Conservation (phyloP, 2,113 vertebrate genomes). For the Elaphurus davidianus region DNA sequence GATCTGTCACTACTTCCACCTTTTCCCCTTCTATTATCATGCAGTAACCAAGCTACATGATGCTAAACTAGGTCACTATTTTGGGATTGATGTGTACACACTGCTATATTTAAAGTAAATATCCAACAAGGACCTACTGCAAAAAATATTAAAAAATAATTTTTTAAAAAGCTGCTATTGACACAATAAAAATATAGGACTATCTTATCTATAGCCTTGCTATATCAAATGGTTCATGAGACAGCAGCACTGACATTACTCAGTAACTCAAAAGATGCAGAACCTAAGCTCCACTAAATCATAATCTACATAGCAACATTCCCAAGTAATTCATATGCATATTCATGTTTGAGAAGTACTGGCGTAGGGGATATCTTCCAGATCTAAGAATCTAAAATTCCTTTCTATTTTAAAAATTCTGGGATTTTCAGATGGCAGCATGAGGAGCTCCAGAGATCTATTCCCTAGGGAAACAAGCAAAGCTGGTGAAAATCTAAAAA, state of each 20-base stretch:
- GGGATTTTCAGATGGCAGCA: neutral
- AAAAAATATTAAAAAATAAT: neutral
- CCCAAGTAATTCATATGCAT: neutral
- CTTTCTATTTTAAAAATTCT: constrained; percentile 21
- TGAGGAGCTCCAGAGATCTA: neutral
- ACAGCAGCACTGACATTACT: neutral
- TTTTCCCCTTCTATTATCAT: neutral
- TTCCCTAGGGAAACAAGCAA: neutral
- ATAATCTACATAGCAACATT: neutral
- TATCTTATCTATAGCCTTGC: neutral
- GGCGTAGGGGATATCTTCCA: neutral
- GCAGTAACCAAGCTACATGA: neutral
- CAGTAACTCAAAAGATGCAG: neutral
- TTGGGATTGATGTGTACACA: neutral
- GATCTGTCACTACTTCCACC: neutral
- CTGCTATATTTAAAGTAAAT: neutral
- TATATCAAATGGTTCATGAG: neutral
- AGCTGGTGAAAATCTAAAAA: neutral
- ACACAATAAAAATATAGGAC: neutral
- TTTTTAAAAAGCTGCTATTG: neutral
- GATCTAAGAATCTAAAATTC: neutral
- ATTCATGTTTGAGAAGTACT: constrained; percentile 23
- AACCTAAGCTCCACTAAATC: neutral
- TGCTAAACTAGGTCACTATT: neutral
- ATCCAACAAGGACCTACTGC: neutral